Evolutionary conservation across 2,888 invertebrate genomes (phyloP).

Genomic region (Drosophila helvetica): DNA sequence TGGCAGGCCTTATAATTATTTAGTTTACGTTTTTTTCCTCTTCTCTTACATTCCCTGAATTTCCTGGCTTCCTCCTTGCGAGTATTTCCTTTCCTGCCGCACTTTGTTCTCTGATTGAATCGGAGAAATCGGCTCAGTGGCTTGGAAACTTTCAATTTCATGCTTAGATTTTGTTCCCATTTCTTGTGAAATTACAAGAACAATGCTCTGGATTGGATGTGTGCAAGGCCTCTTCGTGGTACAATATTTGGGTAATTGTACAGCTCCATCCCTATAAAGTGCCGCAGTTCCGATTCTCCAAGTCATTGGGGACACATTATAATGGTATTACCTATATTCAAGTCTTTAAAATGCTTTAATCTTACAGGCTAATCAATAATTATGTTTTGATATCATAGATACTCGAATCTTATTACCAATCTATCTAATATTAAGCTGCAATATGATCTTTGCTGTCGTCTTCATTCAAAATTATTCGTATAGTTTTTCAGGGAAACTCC

Average conservation of each 20-base stretch:
- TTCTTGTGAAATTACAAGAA: slow-evolving; percentile 12
- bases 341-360: no score
- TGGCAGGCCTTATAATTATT: slow-evolving; percentile 69
- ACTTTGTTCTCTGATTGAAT: slow-evolving; percentile 23
- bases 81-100: slow-evolving; percentile 3
- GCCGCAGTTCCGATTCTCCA: no score
- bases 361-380: no score
- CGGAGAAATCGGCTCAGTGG: slow-evolving; percentile 48
- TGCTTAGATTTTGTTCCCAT: slow-evolving; percentile 32
- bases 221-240: neutral
- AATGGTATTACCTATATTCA: no score
- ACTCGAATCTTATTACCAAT: no score
- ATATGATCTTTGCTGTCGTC: no score
- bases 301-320: neutral
- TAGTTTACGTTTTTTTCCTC: slow-evolving; percentile 56
- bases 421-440: no score
- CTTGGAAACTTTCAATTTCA: slow-evolving; percentile 67
- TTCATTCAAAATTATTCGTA: no score
- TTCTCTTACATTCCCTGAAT: neutral
- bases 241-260: neutral
- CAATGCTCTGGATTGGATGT: neutral
- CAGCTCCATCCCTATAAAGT: no score
- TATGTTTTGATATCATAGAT: no score
- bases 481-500: no score
- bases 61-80: slow-evolving; percentile 1